These are phyloP conservation scores for Acholoe squamosa DNA, from an alignment of 2,888 invertebrate species.

Conservation along the genomic window DNA sequence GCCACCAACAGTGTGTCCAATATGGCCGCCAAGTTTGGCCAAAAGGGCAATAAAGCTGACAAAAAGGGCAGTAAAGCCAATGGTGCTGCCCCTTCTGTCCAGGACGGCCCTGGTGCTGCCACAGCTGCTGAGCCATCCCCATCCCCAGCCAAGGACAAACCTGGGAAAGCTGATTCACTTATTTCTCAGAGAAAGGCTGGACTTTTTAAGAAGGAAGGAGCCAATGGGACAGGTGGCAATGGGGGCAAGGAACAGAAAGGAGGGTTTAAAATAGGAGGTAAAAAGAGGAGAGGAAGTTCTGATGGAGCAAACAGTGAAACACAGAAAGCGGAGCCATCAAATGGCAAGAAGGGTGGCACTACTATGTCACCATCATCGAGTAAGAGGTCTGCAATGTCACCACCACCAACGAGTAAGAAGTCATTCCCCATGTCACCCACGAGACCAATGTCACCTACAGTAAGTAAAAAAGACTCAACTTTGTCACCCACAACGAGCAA, in stretches of 20 bases:
- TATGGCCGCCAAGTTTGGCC: conserved; percentile 3
- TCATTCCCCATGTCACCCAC: not conserved
- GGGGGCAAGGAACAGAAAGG: not conserved
- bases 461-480: not conserved
- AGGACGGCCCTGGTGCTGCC: not conserved
- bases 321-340: not conserved
- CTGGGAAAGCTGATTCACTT: not conserved
- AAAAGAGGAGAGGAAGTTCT: not conserved
- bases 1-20: not conserved
- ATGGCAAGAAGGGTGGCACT: not conserved
- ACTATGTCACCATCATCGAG: not conserved
- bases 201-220: not conserved
- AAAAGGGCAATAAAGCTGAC: conserved; percentile 32
- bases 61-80: not conserved
- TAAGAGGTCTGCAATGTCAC: not conserved
- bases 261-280: not conserved
- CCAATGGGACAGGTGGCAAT: not conserved
- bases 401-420: not conserved
- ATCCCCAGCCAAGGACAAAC: not conserved
- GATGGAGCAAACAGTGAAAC: not conserved
- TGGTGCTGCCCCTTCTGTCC: not conserved
- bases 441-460: not conserved
- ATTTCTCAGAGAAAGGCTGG: conserved; percentile 1
- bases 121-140: not conserved
- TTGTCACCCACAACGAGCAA: not conserved